phyloP scores from a whole-genome alignment of 1,140 invertebrate species.

The Portunus trituberculatus region DNA sequence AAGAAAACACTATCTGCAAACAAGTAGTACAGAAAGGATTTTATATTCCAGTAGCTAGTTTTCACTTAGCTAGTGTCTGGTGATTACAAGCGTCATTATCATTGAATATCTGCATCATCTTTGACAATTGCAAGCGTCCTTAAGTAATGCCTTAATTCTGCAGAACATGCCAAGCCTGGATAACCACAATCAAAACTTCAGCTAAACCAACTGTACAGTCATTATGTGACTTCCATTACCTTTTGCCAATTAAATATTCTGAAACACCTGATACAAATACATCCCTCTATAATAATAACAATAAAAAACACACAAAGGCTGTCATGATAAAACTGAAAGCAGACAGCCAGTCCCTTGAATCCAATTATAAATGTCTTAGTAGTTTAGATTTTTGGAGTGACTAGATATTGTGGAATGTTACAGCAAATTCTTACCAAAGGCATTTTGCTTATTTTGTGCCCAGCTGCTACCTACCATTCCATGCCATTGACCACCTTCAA shows the following conservation, averaged over 20 bases:
- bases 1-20: conserved; percentile 76
- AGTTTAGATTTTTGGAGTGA: conserved; percentile 34
- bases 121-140: conserved; percentile 68
- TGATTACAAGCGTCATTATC: conserved; percentile 75
- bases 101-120: conserved; percentile 71
- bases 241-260: not conserved
- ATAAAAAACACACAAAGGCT: not conserved
- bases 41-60: conserved; percentile 64
- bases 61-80: conserved; percentile 66
- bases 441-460: conserved; percentile 40
- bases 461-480: not conserved
- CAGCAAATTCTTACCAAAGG: not conserved
- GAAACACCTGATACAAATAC: not conserved
- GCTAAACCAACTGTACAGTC: conserved; percentile 18
- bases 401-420: conserved; percentile 67
- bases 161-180: conserved; percentile 70
- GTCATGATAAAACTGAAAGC: not conserved
- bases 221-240: not conserved
- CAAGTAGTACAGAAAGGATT: conserved; percentile 75
- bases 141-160: conserved; percentile 64
- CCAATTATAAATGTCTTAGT: not conserved
- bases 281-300: not conserved
- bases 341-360: not conserved
- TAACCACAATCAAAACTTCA: conserved; percentile 49
- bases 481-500: not conserved